These are phyloP conservation scores for Gymnothorax reevesii DNA, from an alignment of 2,797 vertebrate species.

Conservation along the genomic window DNA sequence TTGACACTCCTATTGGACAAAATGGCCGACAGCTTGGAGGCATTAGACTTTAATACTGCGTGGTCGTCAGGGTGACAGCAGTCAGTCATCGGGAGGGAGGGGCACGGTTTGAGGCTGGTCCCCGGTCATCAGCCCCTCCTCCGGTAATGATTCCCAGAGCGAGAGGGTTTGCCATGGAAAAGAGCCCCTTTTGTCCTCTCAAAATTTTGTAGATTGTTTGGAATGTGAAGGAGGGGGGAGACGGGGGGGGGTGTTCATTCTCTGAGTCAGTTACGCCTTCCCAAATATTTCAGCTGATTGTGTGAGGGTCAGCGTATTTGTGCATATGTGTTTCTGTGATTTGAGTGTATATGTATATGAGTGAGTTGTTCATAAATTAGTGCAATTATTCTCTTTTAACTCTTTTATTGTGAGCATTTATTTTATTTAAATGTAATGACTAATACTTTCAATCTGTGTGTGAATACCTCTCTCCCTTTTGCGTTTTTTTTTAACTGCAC, in stretches of 20 bases:
- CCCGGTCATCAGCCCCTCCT: neutral
- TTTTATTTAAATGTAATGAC: too few species aligned
- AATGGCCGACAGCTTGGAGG: neutral
- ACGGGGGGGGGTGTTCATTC: neutral
- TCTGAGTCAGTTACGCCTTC: neutral
- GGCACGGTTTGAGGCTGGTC: neutral
- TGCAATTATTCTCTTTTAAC: too few species aligned
- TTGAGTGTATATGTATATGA: neutral
- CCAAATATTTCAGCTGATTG: neutral
- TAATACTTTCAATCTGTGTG: too few species aligned
- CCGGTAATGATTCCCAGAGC: neutral
- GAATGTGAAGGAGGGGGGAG: slow-evolving; percentile 1
- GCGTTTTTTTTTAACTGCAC: too few species aligned
- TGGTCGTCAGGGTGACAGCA: neutral
- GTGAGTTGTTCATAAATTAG: too few species aligned
- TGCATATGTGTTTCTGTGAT: neutral
- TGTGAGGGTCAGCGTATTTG: neutral
- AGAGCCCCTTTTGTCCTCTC: slow-evolving; percentile 2
- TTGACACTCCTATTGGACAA: too few species aligned
- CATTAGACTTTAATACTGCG: neutral
- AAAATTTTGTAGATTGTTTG: neutral
- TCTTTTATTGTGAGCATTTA: too few species aligned
- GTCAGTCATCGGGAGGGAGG: too few species aligned
- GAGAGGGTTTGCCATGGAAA: neutral
- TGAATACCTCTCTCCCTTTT: too few species aligned